Base-by-base conservation (phyloP, 2,113 vertebrate genomes). In the Neomonachus schauinslandi region DNA sequence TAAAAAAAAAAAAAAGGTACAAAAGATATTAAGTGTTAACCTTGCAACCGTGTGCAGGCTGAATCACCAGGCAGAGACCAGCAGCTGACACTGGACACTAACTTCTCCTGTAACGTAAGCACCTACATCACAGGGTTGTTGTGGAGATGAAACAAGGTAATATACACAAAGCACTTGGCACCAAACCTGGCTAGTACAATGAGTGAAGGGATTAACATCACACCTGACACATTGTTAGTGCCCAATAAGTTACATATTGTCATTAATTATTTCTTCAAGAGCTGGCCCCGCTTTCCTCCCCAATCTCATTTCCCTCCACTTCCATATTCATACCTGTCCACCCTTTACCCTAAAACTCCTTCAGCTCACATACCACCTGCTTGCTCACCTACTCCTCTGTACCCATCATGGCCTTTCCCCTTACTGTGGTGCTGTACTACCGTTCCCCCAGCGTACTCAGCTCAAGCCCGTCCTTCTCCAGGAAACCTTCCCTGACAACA, bases 401-500 rank as follows among this genome's bases (percentile, higher is more conserved):
- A 81, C 33, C 21, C 28, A 14, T 55, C 76, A 81, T 7, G 9
- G 11, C 67, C 59, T 57, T 31, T 63, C 61, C n/a, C 81, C 57
- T 84, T 63, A 18, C 69, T 39, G 72, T 51, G 46, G 71, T 24
- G 21, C 61, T 86, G 11, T 21, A 80, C 36, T 87, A 33, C 65
- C 36, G 21, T 76, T 65, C 67, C 19, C 39, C 82, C 49, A 77
- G 13, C 8, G 28, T 53, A 72, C 11, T 88, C 49, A 63, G 93
- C 16, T 96, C 71, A 95, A 89, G 63, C 51, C 92, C 72, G 91
- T 19, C 69, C 42, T 76, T 86, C 79, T 93, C 42, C 39, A 49
- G 51, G 24, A 91, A 83, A 33, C 16, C 63, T 92, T 91, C 36
- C 82, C 55, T 83, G n/a, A 97, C 55, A 92, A 77, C 3, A 42